phyloP scores from a whole-genome alignment of 1,140 invertebrate genomes.

The Drosophila ironensis region DNA sequence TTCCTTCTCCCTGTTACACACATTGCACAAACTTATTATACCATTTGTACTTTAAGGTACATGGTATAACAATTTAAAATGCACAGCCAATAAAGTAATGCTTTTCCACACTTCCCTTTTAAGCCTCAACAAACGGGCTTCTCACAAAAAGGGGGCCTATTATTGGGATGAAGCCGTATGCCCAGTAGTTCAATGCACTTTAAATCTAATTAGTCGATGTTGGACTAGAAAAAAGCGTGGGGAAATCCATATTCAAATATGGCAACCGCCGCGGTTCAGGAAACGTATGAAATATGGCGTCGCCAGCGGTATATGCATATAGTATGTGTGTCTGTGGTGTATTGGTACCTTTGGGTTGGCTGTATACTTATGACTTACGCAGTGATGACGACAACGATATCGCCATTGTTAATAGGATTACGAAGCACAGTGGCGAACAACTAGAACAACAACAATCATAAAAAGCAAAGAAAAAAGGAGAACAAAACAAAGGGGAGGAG shows the following conservation, averaged over 20 bases:
- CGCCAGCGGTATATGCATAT: slow-evolving; percentile 35
- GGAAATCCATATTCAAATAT: slow-evolving; percentile 25
- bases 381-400: slow-evolving; percentile 40
- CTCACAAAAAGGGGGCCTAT: no score
- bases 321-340: slow-evolving; percentile 15
- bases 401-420: slow-evolving; percentile 77
- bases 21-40: no score
- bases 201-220: slow-evolving; percentile 50
- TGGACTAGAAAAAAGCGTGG: not conserved
- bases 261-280: slow-evolving; percentile 4
- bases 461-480: not conserved
- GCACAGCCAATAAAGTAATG: no score
- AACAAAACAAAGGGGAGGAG: not conserved
- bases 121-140: no score
- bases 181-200: slow-evolving; percentile 47
- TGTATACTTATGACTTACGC: slow-evolving; percentile 26
- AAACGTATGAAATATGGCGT: slow-evolving; percentile 63
- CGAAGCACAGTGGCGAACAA: slow-evolving; percentile 61
- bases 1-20: no score
- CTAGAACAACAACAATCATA: slow-evolving; percentile 31
- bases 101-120: no score
- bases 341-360: slow-evolving; percentile 2
- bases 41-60: no score
- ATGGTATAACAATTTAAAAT: no score
- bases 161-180: slow-evolving; percentile 19